A percentile compares a stretch with the other conserved stretches of the same genome.
Conservation (phyloP, 2,888 invertebrate species). For the Teleiodes luculella region DNA sequence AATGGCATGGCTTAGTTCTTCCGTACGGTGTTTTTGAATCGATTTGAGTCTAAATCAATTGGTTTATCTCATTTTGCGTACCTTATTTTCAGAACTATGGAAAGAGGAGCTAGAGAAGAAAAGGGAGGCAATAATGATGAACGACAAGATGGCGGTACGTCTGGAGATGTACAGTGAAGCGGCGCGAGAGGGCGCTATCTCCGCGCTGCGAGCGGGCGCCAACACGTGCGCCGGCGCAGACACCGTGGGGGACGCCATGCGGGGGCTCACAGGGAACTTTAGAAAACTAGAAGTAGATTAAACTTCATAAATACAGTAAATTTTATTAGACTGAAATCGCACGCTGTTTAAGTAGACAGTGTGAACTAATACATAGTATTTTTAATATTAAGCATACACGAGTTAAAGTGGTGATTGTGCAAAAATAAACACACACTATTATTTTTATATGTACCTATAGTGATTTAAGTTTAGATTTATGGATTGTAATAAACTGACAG, state of each 20-base stretch:
- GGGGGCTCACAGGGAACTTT: conserved; percentile 86
- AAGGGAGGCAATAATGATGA: conserved; percentile 79
- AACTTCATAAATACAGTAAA: conserved; percentile 12
- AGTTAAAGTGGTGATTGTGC: background rate
- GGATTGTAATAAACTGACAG: background rate
- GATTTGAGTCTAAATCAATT: background rate
- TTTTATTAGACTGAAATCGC: conserved; percentile 10
- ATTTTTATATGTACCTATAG: background rate
- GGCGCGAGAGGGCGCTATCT: conserved; percentile 85
- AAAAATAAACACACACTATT: conserved; percentile 26
- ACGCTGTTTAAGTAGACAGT: conserved; percentile 1
- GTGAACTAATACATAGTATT: background rate
- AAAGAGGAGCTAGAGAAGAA: conserved; percentile 81
- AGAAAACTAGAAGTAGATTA: conserved; percentile 88
- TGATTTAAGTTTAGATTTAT: background rate
- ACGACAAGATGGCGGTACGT: conserved; percentile 84
- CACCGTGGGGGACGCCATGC: conserved; percentile 81
- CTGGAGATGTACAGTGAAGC: conserved; percentile 84
- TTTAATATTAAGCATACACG: background rate
- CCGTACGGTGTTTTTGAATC: background rate
- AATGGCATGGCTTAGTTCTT: too few relatives aligned
- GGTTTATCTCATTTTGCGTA: background rate
- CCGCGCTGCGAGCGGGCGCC: conserved; percentile 81
- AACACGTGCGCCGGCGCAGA: conserved; percentile 80
- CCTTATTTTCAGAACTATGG: conserved; percentile 84